Base-by-base conservation (phyloP, 2,888 invertebrate species). In the Hydraecia micacea region DNA sequence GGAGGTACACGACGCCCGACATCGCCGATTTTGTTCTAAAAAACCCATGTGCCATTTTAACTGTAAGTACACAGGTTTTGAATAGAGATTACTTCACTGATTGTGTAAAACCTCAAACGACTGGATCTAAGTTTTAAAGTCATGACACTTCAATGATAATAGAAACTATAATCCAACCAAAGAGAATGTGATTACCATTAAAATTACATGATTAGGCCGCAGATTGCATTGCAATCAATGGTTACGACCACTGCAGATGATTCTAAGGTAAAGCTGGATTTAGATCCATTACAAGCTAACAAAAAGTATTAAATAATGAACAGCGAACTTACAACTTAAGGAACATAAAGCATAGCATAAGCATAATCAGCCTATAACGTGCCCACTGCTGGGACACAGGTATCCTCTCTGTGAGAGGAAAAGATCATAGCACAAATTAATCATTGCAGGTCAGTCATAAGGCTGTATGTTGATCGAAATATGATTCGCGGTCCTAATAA, bases 101-200 rank as follows among this genome's bases (percentile, higher is more conserved):
- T 77, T 73, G 52, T 46, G 58, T 63, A 68, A 75, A 68, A 52
- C 60, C 46, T 85, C 66, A 65, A 82, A 71, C n/a, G 46, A 49
- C 60, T 62, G 65, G 32, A 70, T 46, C 42, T n/a, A 25, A 62
- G 63, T 52, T 32, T 55, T 73, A 49, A 70, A 85, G 74, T 77
- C 73, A 83, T 73, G 83, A 63, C 62, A 75, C 66, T 73, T 68
- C 65, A 73, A 86, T 73, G 67, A 75, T 77, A 80, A 75, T 73
- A 66, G 74, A 62, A 75, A 72, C 73, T 74, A 74, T 72, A 71
- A 80, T 69, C 60, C 69, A 69, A 75, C 42, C 72, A 63, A 73
- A 84, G 77, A 84, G 75, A 82, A 86, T 55, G 42, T 74, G 86
- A 86, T 85, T 87, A 85, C 83, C 75, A 75, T 85, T 80, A 80